A percentile compares a stretch with the other conserved stretches of the same genome.
Evolutionary conservation across 92 coral and sea anemone genomes (phyloP).

Genomic region (Porites divaricata): DNA sequence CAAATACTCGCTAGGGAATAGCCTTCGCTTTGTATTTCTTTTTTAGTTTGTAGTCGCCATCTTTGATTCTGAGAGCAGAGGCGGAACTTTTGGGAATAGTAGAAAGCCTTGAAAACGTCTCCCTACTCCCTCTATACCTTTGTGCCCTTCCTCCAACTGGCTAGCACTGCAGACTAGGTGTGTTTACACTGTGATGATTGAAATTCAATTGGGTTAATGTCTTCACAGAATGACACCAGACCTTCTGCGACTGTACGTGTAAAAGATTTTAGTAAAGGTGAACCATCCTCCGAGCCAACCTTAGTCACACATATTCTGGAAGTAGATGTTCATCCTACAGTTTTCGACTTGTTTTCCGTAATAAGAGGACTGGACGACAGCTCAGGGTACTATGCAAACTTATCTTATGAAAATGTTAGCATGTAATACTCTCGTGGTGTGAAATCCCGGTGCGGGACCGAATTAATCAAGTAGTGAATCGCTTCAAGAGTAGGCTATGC

Average conservation of each 20-base stretch:
- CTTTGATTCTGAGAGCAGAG: too few relatives aligned
- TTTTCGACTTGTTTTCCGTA: neutral
- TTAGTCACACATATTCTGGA: conserved; percentile 2
- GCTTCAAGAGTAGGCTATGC: too few relatives aligned
- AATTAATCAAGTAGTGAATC: too few relatives aligned
- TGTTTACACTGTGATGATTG: neutral
- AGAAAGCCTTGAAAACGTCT: too few relatives aligned
- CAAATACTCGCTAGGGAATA: too few relatives aligned
- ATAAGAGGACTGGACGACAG: neutral
- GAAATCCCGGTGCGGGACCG: too few relatives aligned
- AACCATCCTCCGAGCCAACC: neutral
- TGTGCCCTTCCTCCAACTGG: neutral
- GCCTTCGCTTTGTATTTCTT: too few relatives aligned
- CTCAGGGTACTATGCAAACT: conserved; percentile 4
- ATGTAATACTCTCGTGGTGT: neutral
- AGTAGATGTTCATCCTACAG: conserved; percentile 28
- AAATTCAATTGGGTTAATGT: neutral
- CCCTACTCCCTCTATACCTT: too few relatives aligned
- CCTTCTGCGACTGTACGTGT: neutral
- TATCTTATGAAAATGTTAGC: neutral
- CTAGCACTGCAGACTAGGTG: neutral
- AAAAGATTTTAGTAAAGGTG: neutral
- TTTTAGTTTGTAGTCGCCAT: too few relatives aligned
- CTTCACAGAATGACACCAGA: neutral
- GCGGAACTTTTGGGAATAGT: too few relatives aligned